Percentiles rank a stretch among this genome's conserved stretches.
Evolutionary conservation across 2,113 vertebrate species (phyloP).

Genomic region (Nibea albiflora): DNA sequence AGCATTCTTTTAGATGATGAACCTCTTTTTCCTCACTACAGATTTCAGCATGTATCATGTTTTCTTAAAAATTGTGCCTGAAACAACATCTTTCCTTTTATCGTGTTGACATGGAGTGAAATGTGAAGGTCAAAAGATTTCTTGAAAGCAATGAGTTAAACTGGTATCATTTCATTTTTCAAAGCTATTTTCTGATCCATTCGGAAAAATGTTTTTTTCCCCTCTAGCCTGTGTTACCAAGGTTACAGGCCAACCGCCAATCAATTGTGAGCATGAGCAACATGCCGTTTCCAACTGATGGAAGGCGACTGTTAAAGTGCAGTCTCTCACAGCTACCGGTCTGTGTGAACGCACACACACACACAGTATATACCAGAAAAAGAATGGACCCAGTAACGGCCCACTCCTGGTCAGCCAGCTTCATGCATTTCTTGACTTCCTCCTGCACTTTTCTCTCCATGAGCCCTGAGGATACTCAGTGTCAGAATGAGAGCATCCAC

Average conservation of each 20-base stretch:
- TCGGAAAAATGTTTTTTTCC: slow-evolving; percentile 13
- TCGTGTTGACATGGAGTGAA: slow-evolving; percentile 1
- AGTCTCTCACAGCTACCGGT: slow-evolving; percentile 13
- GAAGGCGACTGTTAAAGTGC: slow-evolving; percentile 47
- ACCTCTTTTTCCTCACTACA: neutral
- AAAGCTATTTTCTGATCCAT: slow-evolving; percentile 21
- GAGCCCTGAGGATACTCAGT: slow-evolving; percentile 43
- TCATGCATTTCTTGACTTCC: slow-evolving; percentile 37
- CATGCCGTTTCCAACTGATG: slow-evolving; percentile 39
- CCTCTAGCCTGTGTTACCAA: slow-evolving; percentile 67
- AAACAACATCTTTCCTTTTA: slow-evolving; percentile 43
- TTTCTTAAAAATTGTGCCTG: neutral
- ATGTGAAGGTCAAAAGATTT: slow-evolving; percentile 44
- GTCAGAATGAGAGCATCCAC: slow-evolving; percentile 38
- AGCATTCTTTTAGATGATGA: slow-evolving; percentile 4
- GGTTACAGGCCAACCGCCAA: slow-evolving; percentile 74
- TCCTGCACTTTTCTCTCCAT: slow-evolving; percentile 22
- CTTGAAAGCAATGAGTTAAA: slow-evolving; percentile 21
- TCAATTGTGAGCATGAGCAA: slow-evolving; percentile 59
- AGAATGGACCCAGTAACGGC: slow-evolving; percentile 23
- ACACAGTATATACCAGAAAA: slow-evolving; percentile 1
- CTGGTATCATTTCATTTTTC: slow-evolving; percentile 36
- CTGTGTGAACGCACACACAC: slow-evolving; percentile 8
- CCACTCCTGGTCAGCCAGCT: slow-evolving; percentile 41
- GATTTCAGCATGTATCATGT: neutral